Percentiles rank a stretch among this genome's conserved stretches.
These are phyloP conservation scores for Thunnus albacares DNA, from an alignment of 2,797 vertebrate genomes.

Conservation along the genomic window DNA sequence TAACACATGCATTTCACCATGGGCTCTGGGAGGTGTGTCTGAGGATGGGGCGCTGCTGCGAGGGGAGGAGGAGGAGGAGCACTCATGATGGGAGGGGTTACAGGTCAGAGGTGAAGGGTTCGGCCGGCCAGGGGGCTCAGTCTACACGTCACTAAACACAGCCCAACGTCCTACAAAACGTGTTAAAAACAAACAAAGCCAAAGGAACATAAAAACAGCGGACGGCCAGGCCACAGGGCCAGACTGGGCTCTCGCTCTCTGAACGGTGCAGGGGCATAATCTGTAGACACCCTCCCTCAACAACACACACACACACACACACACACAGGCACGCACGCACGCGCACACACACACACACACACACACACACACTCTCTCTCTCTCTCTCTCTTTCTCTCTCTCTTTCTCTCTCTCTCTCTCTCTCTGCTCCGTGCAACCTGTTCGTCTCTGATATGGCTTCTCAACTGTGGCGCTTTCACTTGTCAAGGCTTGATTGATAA, in stretches of 20 bases:
- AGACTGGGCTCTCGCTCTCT: conserved; percentile 60
- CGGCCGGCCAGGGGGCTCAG: conserved; percentile 59
- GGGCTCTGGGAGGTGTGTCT: conserved; percentile 84
- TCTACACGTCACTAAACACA: conserved; percentile 63
- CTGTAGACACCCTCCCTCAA: conserved; percentile 14
- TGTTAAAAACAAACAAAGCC: conserved; percentile 61
- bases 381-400: background rate
- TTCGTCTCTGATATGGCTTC: conserved; percentile 79
- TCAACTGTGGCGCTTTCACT: conserved; percentile 65
- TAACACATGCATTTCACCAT: conserved; percentile 93
- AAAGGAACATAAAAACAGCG: conserved; percentile 39
- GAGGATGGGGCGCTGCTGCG: conserved; percentile 65
- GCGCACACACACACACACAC: background rate
- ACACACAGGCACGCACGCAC: background rate
- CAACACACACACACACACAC: background rate
- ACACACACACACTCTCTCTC: background rate
- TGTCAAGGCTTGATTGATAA: conserved; percentile 65
- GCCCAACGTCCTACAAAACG: conserved; percentile 63
- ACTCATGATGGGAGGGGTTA: conserved; percentile 17
- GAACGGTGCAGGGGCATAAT: conserved; percentile 49
- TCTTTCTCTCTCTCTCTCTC: background rate
- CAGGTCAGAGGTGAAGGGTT: conserved; percentile 33
- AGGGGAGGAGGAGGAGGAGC: conserved; percentile 53
- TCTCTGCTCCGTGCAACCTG: conserved; percentile 52
- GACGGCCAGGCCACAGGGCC: conserved; percentile 60